Conservation (phyloP, 2,113 vertebrate genomes). For the Hyperoodon ampullatus region DNA sequence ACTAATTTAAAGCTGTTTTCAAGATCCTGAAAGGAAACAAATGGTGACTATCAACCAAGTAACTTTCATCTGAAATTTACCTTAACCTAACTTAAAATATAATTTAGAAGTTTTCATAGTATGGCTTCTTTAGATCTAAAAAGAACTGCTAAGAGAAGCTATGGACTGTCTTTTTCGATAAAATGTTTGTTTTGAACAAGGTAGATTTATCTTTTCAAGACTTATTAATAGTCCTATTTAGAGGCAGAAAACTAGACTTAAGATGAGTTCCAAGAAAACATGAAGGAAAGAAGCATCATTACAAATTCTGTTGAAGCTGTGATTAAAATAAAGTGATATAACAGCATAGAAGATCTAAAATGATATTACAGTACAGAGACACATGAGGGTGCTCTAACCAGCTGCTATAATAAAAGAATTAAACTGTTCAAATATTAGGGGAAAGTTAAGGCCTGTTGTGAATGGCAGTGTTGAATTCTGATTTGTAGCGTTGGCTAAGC, state of each 20-base stretch:
- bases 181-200: background rate
- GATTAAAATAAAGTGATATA: background rate
- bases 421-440: conserved; percentile 23
- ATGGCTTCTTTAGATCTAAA: background rate
- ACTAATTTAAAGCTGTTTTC: background rate
- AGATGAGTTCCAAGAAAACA: background rate
- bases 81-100: background rate
- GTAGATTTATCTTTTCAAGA: background rate
- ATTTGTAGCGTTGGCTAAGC: background rate
- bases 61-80: background rate
- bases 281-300: background rate
- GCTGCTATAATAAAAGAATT: conserved; percentile 17
- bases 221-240: background rate
- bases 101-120: background rate
- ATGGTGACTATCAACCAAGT: background rate
- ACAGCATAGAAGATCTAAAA: background rate
- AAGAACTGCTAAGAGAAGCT: background rate
- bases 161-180: background rate
- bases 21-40: background rate
- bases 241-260: conserved; percentile 22
- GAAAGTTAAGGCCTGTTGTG: background rate
- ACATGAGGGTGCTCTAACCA: conserved; percentile 71
- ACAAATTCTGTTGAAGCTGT: background rate
- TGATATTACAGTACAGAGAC: conserved; percentile 44
- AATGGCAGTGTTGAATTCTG: background rate